Percentiles rank a stretch among this genome's conserved stretches.
Evolutionary conservation across 2,797 vertebrate genomes (phyloP).

Genomic region (Cacajao melanocephalus): DNA sequence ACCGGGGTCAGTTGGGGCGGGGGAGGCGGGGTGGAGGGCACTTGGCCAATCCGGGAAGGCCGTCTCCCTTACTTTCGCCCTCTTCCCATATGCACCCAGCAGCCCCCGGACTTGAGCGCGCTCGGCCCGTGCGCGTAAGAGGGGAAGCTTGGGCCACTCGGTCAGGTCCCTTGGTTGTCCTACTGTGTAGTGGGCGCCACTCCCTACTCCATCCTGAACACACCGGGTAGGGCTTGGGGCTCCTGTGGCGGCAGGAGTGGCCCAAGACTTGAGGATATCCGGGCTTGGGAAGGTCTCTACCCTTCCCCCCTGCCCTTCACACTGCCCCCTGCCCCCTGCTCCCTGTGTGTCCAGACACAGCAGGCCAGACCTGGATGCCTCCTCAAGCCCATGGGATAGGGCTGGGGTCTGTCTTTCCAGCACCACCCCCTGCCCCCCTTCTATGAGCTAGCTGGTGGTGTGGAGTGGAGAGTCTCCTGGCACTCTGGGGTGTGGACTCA

Average conservation of each 20-base stretch:
- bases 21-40: not conserved
- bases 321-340: no score
- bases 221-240: not conserved
- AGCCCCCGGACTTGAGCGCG: rapidly evolving
- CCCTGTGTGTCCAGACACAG: not conserved
- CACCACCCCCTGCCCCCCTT: rapidly evolving
- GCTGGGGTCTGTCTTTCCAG: not conserved
- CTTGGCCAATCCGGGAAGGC: not conserved
- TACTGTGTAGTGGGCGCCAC: rapidly evolving
- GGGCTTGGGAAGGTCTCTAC: not conserved
- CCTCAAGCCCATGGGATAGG: not conserved
- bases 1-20: not conserved
- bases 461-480: not conserved
- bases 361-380: not conserved
- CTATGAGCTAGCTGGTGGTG: not conserved
- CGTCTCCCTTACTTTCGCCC: not conserved
- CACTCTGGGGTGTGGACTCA: not conserved
- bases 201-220: not conserved
- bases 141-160: not conserved
- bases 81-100: rapidly evolving
- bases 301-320: not conserved
- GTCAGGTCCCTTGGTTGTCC: not conserved
- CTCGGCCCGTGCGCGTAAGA: rapidly evolving
- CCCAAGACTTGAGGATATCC: not conserved
- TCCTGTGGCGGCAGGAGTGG: not conserved